Percentiles rank a stretch among this genome's conserved stretches.
Evolutionary conservation across 2,888 invertebrate species (phyloP).

Genomic region (Nemoura dubitans): DNA sequence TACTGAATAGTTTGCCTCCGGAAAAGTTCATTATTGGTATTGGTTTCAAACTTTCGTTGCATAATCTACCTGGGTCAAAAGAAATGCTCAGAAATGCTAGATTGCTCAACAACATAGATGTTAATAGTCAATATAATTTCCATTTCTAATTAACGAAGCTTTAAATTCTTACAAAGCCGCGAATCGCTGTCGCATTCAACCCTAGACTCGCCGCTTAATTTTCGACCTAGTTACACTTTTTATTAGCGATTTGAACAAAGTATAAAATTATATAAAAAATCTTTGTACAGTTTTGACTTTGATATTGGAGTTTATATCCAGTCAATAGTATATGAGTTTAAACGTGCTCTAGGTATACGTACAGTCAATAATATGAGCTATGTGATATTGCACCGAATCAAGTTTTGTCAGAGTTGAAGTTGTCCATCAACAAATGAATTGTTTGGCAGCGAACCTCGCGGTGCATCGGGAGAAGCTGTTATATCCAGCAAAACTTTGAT

Average conservation of each 20-base stretch:
- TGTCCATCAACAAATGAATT: background rate
- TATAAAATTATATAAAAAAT: background rate
- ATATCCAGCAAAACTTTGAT: background rate
- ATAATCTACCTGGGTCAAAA: no score
- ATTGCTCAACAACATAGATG: no score
- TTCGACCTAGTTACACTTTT: background rate
- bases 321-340: no score
- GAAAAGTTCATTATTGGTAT: no score
- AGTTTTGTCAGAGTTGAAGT: background rate
- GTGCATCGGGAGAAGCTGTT: background rate
- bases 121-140: background rate
- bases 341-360: no score
- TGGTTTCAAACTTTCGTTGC: no score
- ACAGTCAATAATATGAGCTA: no score
- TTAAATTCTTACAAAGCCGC: background rate
- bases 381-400: no score
- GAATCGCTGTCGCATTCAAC: background rate
- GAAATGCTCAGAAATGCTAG: no score
- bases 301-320: background rate
- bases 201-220: background rate
- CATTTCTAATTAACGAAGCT: background rate
- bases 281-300: background rate
- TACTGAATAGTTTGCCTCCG: no score
- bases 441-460: background rate
- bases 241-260: background rate